phyloP scores from a whole-genome alignment of 1,140 invertebrate species.

The Rhopalosiphum padi region DNA sequence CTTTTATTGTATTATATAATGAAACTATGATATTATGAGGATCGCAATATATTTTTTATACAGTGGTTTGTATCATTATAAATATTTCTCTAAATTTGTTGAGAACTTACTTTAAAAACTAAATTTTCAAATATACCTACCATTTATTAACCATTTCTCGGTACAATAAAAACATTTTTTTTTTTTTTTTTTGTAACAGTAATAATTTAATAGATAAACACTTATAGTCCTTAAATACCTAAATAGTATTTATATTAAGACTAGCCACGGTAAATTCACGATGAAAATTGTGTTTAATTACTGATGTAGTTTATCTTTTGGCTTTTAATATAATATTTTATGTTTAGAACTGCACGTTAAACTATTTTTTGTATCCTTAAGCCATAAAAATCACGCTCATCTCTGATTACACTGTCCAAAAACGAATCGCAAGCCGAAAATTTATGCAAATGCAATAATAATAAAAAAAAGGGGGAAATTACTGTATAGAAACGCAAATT shows the following conservation, averaged over 20 bases:
- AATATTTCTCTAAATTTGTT: not conserved
- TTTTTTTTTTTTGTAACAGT: not conserved
- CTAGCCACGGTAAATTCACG: not conserved
- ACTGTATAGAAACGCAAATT: constrained; percentile 6
- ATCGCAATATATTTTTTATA: not conserved
- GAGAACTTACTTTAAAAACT: not conserved
- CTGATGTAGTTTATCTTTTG: not conserved
- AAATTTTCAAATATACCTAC: too few relatives aligned
- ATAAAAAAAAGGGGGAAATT: not conserved
- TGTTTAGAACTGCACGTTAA: not conserved
- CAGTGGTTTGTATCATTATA: not conserved
- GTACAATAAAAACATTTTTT: too few relatives aligned
- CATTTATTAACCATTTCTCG: too few relatives aligned
- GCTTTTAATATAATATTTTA: not conserved
- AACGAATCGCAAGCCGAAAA: constrained; percentile 26
- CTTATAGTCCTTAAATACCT: not conserved
- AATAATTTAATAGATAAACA: not conserved
- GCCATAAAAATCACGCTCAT: constrained; percentile 45
- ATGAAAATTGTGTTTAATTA: constrained; percentile 16
- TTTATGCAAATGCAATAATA: constrained; percentile 55
- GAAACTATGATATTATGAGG: not conserved
- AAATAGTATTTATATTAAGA: not conserved
- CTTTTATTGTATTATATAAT: constrained; percentile 1
- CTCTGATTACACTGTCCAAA: constrained; percentile 37
- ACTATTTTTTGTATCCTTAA: constrained; percentile 13